phyloP scores from a whole-genome alignment of 2,113 vertebrate species.

The Pelvicachromis taeniatus region DNA sequence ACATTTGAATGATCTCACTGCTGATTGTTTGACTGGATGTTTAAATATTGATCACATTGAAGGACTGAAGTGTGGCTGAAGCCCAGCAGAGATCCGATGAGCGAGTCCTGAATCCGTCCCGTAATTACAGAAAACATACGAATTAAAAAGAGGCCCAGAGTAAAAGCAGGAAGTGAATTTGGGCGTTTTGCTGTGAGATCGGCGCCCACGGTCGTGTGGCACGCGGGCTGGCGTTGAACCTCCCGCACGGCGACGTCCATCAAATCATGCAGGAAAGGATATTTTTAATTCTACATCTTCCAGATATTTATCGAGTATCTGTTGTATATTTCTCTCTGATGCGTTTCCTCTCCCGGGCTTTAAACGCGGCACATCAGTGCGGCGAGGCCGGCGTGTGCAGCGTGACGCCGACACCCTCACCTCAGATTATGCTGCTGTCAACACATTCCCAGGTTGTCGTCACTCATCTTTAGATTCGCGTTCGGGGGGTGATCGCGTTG shows the following conservation, averaged over 20 bases:
- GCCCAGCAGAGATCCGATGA: background rate
- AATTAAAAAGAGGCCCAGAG: background rate
- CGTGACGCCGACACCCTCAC: constrained; percentile 46
- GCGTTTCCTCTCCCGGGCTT: constrained; percentile 5
- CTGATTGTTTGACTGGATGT: background rate
- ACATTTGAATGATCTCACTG: background rate
- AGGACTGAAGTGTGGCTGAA: too few species aligned
- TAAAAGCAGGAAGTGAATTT: background rate
- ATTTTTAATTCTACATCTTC: constrained; percentile 38
- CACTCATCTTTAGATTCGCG: constrained; percentile 55
- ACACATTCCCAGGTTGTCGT: constrained; percentile 65
- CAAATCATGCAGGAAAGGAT: constrained; percentile 6
- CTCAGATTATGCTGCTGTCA: constrained; percentile 63
- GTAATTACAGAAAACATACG: background rate
- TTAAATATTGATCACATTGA: background rate
- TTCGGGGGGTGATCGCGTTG: constrained; percentile 65
- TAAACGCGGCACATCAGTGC: constrained; percentile 14
- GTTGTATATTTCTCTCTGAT: background rate
- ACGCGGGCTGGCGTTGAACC: background rate
- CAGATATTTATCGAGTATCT: constrained; percentile 4
- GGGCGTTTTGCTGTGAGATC: background rate
- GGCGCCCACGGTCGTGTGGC: background rate
- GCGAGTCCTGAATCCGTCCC: background rate
- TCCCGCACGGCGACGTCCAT: constrained; percentile 3
- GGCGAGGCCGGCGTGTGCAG: constrained; percentile 19